Conservation (phyloP, 2,888 invertebrate species). For the Phania funesta region DNA sequence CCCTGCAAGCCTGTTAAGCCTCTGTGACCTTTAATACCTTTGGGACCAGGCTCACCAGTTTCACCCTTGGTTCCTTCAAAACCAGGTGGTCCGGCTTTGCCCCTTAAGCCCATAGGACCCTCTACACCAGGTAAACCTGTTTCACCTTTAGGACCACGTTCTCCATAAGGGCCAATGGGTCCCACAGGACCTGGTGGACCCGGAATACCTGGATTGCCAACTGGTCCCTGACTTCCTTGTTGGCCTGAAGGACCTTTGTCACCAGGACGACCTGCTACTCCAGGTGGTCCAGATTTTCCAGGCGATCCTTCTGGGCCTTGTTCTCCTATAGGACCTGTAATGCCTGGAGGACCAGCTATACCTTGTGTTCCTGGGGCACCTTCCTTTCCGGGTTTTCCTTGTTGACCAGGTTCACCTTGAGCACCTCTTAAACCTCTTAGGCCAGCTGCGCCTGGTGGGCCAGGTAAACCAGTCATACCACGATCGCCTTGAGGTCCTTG, state of each 20-base stretch:
- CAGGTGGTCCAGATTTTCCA: slow-evolving; percentile 87
- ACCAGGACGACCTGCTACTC: slow-evolving; percentile 87
- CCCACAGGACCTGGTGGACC: slow-evolving; percentile 74
- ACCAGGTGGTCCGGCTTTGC: slow-evolving; percentile 89
- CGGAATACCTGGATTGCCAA: slow-evolving; percentile 72
- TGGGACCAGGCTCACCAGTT: slow-evolving; percentile 84
- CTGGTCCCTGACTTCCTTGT: slow-evolving; percentile 71
- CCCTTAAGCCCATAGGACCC: slow-evolving; percentile 88
- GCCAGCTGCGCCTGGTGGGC: slow-evolving; percentile 73
- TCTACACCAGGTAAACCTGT: slow-evolving; percentile 88
- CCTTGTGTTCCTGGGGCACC: slow-evolving; percentile 84
- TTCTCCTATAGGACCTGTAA: slow-evolving; percentile 83
- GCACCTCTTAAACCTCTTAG: slow-evolving; percentile 82
- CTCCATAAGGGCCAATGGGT: slow-evolving; percentile 82
- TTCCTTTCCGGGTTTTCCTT: slow-evolving; percentile 86
- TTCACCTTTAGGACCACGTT: slow-evolving; percentile 86
- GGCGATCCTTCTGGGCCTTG: slow-evolving; percentile 83
- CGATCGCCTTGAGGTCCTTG: slow-evolving; percentile 82
- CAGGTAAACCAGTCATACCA: slow-evolving; percentile 73
- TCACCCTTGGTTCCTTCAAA: slow-evolving; percentile 86
- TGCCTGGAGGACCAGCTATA: slow-evolving; percentile 84
- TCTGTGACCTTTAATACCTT: slow-evolving; percentile 90
- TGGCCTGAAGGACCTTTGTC: slow-evolving; percentile 87
- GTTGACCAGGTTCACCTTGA: slow-evolving; percentile 84
- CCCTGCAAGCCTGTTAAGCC: slow-evolving; percentile 93